Percentiles rank a stretch among this genome's conserved stretches.
These are phyloP conservation scores for Nebria salina DNA, from an alignment of 2,888 invertebrate genomes.

Conservation along the genomic window DNA sequence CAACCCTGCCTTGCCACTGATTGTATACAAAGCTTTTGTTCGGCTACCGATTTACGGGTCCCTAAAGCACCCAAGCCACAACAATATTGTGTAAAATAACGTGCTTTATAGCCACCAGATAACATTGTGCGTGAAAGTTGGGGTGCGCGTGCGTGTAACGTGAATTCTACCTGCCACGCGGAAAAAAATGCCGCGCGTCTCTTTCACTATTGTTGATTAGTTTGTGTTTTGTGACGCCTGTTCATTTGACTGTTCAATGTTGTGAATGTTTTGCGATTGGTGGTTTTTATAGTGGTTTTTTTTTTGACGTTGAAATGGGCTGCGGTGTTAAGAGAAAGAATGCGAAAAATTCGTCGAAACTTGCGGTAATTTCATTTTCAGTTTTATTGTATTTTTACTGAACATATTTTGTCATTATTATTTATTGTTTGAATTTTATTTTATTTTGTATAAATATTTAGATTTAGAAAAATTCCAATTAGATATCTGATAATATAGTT, in stretches of 20 bases:
- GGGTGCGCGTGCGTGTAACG: background rate
- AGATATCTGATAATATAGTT: too few relatives aligned
- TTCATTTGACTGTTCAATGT: conserved; percentile 13
- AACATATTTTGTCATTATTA: background rate
- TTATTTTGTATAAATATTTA: background rate
- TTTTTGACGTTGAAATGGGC: conserved; percentile 35
- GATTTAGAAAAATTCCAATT: background rate
- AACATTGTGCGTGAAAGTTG: conserved; percentile 12
- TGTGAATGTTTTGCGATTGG: conserved; percentile 10
- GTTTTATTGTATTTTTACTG: background rate
- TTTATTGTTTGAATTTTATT: background rate
- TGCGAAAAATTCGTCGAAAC: conserved; percentile 31
- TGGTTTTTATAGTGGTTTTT: conserved; percentile 10
- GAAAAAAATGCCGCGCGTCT: background rate
- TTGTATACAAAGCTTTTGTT: background rate
- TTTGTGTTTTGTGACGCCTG: conserved; percentile 21
- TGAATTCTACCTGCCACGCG: conserved; percentile 2
- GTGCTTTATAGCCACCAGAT: conserved; percentile 9
- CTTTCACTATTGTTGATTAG: background rate
- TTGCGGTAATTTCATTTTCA: conserved; percentile 23
- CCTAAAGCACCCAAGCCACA: conserved; percentile 2
- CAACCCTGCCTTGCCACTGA: background rate
- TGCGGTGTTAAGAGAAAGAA: conserved; percentile 44
- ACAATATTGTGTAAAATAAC: conserved; percentile 19
- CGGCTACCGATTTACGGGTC: conserved; percentile 8